These are phyloP conservation scores for Aethina tumida DNA, from an alignment of 1,140 invertebrate species.

Conservation along the genomic window DNA sequence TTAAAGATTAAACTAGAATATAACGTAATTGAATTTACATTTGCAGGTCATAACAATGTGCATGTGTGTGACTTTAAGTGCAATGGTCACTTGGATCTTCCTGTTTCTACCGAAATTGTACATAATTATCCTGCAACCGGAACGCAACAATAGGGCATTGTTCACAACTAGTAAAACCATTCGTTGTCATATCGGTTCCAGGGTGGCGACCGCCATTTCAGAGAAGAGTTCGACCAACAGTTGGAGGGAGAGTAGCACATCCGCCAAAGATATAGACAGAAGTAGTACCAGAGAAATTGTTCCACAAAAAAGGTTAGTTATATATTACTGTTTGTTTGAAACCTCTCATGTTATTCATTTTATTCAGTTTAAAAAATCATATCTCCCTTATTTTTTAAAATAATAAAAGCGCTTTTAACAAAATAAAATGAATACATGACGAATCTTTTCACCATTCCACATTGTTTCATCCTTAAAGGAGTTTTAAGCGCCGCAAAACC, in stretches of 20 bases:
- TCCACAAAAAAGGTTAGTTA: too few species aligned
- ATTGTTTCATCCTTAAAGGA: too few species aligned
- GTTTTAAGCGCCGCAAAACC: too few species aligned
- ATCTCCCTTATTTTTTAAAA: too few species aligned
- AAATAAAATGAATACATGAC: too few species aligned
- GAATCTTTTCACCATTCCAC: too few species aligned
- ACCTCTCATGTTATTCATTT: too few species aligned
- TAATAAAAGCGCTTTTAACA: too few species aligned
- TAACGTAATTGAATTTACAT: neutral
- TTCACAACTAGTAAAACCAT: conserved; percentile 73
- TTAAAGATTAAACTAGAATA: neutral
- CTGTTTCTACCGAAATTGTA: conserved; percentile 74
- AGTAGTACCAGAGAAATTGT: conserved; percentile 10
- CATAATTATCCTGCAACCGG: conserved; percentile 65
- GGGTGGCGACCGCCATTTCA: conserved; percentile 37
- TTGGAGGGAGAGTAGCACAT: conserved; percentile 21
- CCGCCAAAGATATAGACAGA: conserved; percentile 7
- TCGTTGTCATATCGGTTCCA: conserved; percentile 64
- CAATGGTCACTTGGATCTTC: conserved; percentile 63
- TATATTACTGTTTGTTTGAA: too few species aligned
- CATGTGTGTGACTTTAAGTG: conserved; percentile 60
- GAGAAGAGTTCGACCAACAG: conserved; percentile 29
- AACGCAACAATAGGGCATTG: conserved; percentile 65
- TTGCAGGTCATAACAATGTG: conserved; percentile 50
- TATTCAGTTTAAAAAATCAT: too few species aligned